Evolutionary conservation across 2,113 vertebrate genomes (phyloP).

Genomic region (Oryctolagus cuniculus): DNA sequence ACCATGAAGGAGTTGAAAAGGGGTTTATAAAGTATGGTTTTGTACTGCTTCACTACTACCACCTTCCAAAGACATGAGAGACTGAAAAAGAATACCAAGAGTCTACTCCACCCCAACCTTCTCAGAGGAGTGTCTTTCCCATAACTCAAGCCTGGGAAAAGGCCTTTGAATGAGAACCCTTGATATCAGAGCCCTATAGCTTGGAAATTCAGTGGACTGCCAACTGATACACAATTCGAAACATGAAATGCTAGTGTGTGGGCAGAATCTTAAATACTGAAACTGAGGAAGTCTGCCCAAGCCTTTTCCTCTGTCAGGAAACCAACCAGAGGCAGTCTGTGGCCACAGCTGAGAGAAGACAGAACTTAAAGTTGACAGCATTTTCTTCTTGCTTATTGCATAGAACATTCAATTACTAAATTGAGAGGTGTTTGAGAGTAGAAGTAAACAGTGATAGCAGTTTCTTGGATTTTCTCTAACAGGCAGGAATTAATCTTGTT

Average conservation of each 20-base stretch:
- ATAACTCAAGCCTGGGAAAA: background rate
- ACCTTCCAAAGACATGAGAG: background rate
- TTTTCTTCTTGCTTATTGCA: background rate
- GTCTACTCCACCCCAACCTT: background rate
- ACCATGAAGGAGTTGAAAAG: background rate
- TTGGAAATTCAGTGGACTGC: background rate
- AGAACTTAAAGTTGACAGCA: background rate
- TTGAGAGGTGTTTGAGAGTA: background rate
- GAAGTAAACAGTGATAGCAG: background rate
- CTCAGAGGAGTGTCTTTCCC: background rate
- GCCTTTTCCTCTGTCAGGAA: background rate
- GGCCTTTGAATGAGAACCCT: background rate
- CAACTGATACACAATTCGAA: background rate
- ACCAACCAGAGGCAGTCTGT: background rate
- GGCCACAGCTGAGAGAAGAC: background rate
- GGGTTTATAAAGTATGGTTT: background rate
- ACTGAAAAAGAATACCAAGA: background rate
- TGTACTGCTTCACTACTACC: background rate
- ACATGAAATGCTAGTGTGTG: background rate
- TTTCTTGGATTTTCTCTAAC: background rate
- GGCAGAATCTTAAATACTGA: background rate
- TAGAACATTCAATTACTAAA: background rate
- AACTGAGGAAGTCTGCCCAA: background rate
- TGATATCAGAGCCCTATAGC: background rate
- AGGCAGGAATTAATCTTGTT: background rate